Evolutionary conservation across 1,140 invertebrate genomes (phyloP), one percentile per base, ranked within the genome.

Genomic region (Drosophila kanapiae): DNA sequence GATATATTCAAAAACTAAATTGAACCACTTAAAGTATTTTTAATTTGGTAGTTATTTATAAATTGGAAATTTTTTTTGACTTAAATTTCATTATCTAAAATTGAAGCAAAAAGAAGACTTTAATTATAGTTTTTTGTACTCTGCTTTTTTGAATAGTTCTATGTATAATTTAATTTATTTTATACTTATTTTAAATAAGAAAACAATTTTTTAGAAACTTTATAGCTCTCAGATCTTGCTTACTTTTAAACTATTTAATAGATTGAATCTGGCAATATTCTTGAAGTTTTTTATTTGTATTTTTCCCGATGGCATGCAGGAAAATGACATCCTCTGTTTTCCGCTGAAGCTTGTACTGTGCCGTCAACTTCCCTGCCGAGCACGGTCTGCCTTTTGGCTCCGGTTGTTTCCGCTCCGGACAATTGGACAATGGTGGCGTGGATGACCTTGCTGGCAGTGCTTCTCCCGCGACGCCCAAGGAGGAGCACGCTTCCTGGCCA

Each of bases 381-480:
- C 16, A 35, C 23, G 16, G 38, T 38, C 35, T 57, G 68, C 31
- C 65, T 47, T 59, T 62, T 61, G 71, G 67, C 53, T 31, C 49
- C 67, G 33, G 9, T 49, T 60, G 57, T 42, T 78, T 63, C 49
- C 47, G 61, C 63, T 18, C 57, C 18, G 78, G 58, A 75, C 74
- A 78, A 68, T 71, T 37, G 78, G 58, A 70, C 74, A 85, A 68
- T 75, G 75, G 47, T 43, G 14, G 48, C 45, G 27, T 37, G 27
- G 5, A 16, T 78, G 84, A 80, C 80, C 84, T 88, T 88, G 84
- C 65, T 54, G 37, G 33, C 37, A 60, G 45, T 33, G 45, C 33
- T 56, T 48, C 40, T 40, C 35, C 64, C 54, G 63, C 57, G 31
- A 18, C 38, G 74, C 43, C 43, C 49, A 45, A 62, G 78, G 47